Conservation (phyloP, 2,113 vertebrate species). For the Motacilla alba region DNA sequence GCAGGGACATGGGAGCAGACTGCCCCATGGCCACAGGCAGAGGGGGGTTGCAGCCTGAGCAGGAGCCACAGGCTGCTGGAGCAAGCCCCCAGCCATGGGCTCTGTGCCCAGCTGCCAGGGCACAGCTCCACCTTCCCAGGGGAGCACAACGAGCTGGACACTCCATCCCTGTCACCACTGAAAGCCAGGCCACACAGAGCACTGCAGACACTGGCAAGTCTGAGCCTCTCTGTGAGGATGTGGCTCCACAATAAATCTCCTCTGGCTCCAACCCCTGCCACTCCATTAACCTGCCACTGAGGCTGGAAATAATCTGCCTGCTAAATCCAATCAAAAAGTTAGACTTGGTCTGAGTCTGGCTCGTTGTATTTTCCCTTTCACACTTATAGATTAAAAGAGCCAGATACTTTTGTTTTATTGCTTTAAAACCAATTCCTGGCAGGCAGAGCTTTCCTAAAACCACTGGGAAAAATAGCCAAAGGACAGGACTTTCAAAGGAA, state of each 20-base stretch:
- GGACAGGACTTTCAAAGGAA: background rate
- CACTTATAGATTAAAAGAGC: background rate
- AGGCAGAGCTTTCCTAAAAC: background rate
- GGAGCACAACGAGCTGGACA: background rate
- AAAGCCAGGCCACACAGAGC: background rate
- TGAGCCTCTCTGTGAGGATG: background rate
- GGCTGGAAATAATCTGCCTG: background rate
- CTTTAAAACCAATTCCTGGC: background rate
- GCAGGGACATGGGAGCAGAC: background rate
- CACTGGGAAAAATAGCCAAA: background rate
- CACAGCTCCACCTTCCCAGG: background rate
- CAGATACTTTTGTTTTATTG: background rate
- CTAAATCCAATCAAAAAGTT: background rate
- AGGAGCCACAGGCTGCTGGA: background rate
- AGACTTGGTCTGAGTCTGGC: background rate
- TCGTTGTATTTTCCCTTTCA: background rate
- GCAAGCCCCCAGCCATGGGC: background rate
- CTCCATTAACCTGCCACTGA: background rate
- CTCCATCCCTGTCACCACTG: background rate
- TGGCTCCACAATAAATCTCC: background rate
- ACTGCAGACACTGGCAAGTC: background rate
- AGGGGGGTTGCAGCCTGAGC: background rate
- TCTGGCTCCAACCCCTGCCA: background rate
- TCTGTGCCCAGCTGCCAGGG: background rate
- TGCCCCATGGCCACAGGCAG: background rate